Base-by-base conservation (phyloP, 2,113 vertebrate species). In the Phoxinus phoxinus region DNA sequence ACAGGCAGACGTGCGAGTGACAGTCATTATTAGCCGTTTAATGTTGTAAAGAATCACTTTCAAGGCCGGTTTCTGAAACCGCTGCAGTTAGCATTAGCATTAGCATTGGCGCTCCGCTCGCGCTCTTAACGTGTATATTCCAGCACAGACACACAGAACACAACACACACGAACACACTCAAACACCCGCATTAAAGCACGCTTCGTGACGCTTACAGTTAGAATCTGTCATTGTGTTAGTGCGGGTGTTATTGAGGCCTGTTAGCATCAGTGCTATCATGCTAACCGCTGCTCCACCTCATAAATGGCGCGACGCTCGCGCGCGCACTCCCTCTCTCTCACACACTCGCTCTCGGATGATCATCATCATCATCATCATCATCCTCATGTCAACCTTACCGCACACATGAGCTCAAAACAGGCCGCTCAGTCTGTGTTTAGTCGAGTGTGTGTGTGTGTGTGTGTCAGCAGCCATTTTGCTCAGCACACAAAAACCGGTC, bases 241-340 rank as follows among this genome's bases (percentile, higher is more conserved):
- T 23, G 44, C 5, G 41, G n/a, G 13, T 30, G 59, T 7, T 32
- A 23, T 35, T 53, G 32, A 32, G 84, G 84, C 84, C 84, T 86
- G 27, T 65, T 86, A 81, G 85, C 78, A n/a, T 56, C 51, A 10
- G 35, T 81, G 85, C 76, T 85, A 80, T 78, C 21, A 19, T 27
- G 27, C 46, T 85, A 77, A 56, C n/a, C 51, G 37, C 37, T 51
- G 32, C 44, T 63, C 41, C 67, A 30, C 77, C 77, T 86, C n/a
- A 86, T 17, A 37, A 65, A 86, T 86, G 84, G 84, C 77, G 85
- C 84, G 67, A 25, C 37, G n/a, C 82, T 61, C 35, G 56, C 65
- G 25, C 63, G 11, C 27, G 13, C 35, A 0, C 1, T 5, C 69
- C 13, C 27, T 44, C 35, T 4, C 1, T 12, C 37, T 9, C n/a